Conservation (phyloP, 1,140 invertebrate species). For the Diorhabda carinulata region DNA sequence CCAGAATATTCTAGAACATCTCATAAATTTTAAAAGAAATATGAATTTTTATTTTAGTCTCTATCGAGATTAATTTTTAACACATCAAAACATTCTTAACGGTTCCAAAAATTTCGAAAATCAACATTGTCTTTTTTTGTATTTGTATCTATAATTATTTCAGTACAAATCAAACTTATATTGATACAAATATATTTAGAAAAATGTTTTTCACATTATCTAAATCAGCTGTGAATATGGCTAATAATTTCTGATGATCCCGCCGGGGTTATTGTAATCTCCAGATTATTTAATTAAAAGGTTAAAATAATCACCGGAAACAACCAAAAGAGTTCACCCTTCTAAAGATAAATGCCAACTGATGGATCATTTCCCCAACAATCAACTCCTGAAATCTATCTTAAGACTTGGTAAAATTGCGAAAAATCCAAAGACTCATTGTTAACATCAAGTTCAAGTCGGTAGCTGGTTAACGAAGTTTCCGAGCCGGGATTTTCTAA, state of each 20-base stretch:
- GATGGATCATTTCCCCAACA: conserved; percentile 37
- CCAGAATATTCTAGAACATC: no score
- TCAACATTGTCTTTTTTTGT: no score
- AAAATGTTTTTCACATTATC: no score
- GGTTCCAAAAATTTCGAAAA: not conserved
- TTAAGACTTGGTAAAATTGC: conserved; percentile 25
- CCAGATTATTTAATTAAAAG: conserved; percentile 28
- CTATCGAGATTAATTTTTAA: no score
- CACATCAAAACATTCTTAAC: not conserved
- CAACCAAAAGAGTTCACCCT: conserved; percentile 34
- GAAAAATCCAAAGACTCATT: conserved; percentile 40
- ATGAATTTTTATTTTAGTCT: no score
- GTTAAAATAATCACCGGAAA: conserved; percentile 37
- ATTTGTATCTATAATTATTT: no score
- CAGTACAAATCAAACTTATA: no score
- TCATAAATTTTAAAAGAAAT: no score
- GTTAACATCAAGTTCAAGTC: conserved; percentile 36
- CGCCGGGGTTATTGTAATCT: no score
- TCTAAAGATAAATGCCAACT: conserved; percentile 43
- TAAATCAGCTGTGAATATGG: no score
- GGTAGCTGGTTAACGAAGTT: conserved; percentile 36
- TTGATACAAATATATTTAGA: no score
- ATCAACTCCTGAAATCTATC: conserved; percentile 35
- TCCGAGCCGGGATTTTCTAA: conserved; percentile 38
- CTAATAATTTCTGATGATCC: no score